Conservation (phyloP, 2,888 invertebrate species). For the Rugalucina vietnamica region DNA sequence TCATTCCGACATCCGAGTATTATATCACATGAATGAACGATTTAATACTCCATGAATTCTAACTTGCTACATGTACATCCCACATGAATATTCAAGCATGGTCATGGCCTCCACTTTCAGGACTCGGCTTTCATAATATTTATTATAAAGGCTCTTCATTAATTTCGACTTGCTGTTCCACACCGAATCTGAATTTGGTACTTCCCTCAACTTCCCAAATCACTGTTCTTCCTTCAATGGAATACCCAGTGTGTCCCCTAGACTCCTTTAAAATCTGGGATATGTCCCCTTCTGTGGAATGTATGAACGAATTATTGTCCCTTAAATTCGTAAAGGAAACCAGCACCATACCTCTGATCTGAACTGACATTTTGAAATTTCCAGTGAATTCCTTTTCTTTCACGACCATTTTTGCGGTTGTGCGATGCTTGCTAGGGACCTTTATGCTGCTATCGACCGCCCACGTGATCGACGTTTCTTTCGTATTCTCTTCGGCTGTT, state of each 20-base stretch:
- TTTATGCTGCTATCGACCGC: slow-evolving; percentile 84
- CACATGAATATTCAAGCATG: too few relatives aligned
- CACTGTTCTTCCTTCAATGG: slow-evolving; percentile 66
- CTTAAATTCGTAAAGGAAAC: slow-evolving; percentile 82
- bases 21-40: too few relatives aligned
- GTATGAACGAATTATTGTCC: slow-evolving; percentile 84
- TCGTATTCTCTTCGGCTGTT: slow-evolving; percentile 79
- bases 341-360: slow-evolving; percentile 78
- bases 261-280: slow-evolving; percentile 72
- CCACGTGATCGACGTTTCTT: slow-evolving; percentile 84
- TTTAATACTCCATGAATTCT: too few relatives aligned
- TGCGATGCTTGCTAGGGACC: slow-evolving; percentile 80
- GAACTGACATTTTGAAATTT: slow-evolving; percentile 82
- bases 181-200: slow-evolving; percentile 81
- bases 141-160: slow-evolving; percentile 71
- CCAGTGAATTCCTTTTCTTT: slow-evolving; percentile 84
- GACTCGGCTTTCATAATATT: too few relatives aligned
- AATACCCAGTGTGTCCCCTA: slow-evolving; percentile 64
- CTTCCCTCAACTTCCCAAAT: slow-evolving; percentile 74
- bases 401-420: slow-evolving; percentile 84
- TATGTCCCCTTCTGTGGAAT: slow-evolving; percentile 78
- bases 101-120: too few relatives aligned
- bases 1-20: too few relatives aligned
- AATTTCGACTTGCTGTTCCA: slow-evolving; percentile 81
- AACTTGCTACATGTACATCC: too few relatives aligned